Base-by-base conservation (phyloP, 23 tunicate genomes). In the Halocynthia aurantium region DNA sequence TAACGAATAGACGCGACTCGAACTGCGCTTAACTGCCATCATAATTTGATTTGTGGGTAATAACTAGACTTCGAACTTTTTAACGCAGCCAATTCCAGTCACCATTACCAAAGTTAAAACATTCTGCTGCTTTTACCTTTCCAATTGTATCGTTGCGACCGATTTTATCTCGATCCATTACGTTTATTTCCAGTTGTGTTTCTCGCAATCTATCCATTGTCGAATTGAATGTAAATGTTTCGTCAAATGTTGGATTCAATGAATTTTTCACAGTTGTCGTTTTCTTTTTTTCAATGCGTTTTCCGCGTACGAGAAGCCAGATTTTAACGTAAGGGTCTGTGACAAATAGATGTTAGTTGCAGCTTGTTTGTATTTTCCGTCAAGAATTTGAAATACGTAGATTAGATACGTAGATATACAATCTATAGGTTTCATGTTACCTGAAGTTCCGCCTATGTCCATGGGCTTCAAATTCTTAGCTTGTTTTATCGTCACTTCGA, bases 61-160 rank as follows among this genome's bases (percentile, higher is more conserved):
- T 31, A 0, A 31, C 1, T 31, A 31, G 44, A 31, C 4, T 31
- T 31, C 44, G 44, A 31, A 31, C 44, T 31, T 31, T 0, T 31
- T 31, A 31, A 31, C 44, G 1, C 44, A 31, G 44, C 44, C 44
- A 31, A 31, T 31, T 31, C 44, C 44, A 31, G 1, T 31, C 4
- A 1, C 4, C 44, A 31, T 31, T 31, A 31, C 44, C 44, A 31
- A 31, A 31, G 44, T 1, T 31, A 31, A 31, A 31, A 31, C 44
- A 31, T 31, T 31, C 44, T 31, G 19, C 13, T 19, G 22, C n/a
- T 15, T 40, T 68, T 69, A 93, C 98, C 84, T 93, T 93, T 67
- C 98, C 98, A 8, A 93, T 93, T 10, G 85, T 83, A 80, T 93
- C 98, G 77, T 93, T 93, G n/a, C 98, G 80, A 8, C 98, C 98